Conservation (phyloP, 2,888 invertebrate genomes). For the Dermolepida albohirtum region DNA sequence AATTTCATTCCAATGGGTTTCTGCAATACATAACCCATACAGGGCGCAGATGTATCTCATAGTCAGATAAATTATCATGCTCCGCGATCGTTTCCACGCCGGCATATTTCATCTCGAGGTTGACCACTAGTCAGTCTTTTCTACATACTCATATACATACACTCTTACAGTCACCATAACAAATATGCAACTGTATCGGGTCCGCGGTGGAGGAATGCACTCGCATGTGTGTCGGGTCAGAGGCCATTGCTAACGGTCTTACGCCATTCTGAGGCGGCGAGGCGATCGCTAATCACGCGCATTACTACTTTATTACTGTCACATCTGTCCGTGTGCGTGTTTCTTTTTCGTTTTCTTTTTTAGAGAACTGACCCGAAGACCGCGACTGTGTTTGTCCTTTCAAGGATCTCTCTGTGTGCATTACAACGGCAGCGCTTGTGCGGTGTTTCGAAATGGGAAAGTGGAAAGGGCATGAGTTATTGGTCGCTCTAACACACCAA, state of each 20-base stretch:
- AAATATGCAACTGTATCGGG: conserved; percentile 53
- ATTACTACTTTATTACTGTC: conserved; percentile 51
- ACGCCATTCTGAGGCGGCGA: conserved; percentile 48
- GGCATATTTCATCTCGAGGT: conserved; percentile 18
- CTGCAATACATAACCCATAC: not conserved
- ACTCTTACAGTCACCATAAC: conserved; percentile 34
- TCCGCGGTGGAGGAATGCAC: conserved; percentile 50
- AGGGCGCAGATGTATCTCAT: conserved; percentile 2
- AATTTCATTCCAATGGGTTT: not conserved
- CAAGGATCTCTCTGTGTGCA: conserved; percentile 7
- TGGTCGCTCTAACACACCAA: too few relatives aligned
- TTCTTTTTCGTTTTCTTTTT: conserved; percentile 39
- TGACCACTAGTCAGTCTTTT: conserved; percentile 26
- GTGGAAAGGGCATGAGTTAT: too few relatives aligned
- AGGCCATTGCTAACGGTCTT: conserved; percentile 56
- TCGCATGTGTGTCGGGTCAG: conserved; percentile 58
- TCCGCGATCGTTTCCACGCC: not conserved
- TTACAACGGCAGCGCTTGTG: not conserved
- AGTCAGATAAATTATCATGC: not conserved
- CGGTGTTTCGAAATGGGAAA: too few relatives aligned
- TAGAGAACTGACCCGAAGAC: conserved; percentile 46
- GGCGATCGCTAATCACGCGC: conserved; percentile 51
- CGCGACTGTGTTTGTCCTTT: not conserved
- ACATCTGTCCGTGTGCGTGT: conserved; percentile 45
- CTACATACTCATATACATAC: too few relatives aligned